These are phyloP conservation scores for Triplophysa yarkandensis DNA, from an alignment of 2,797 vertebrate species.

Conservation along the genomic window DNA sequence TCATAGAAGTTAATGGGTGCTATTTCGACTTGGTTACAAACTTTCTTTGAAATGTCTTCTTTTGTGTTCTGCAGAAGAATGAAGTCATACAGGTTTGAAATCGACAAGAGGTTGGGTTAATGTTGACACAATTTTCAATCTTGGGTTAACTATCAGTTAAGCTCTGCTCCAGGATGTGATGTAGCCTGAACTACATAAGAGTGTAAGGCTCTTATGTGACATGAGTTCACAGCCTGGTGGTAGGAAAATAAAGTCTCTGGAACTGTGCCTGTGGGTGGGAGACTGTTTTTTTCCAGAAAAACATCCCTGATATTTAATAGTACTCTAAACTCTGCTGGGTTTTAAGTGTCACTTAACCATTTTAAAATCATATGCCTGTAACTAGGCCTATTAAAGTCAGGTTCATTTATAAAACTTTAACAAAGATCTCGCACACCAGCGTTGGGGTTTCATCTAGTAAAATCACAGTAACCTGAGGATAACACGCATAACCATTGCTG, in stretches of 20 bases:
- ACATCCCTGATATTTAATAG: background rate
- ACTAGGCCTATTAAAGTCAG: background rate
- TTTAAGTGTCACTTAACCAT: background rate
- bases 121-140: no score
- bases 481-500: background rate
- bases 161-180: background rate
- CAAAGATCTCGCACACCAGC: background rate
- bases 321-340: conserved; percentile 1
- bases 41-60: no score
- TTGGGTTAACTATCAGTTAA: no score
- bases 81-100: no score
- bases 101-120: no score
- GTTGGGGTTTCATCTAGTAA: background rate
- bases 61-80: no score
- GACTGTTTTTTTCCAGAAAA: background rate
- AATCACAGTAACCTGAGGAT: background rate
- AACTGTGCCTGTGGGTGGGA: conserved; percentile 22
- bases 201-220: background rate
- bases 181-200: background rate
- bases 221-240: background rate
- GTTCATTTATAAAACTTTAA: background rate
- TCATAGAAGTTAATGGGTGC: no score
- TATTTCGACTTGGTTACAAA: no score
- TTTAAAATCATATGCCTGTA: background rate
- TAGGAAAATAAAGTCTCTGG: conserved; percentile 5